These are phyloP conservation scores for Coracias cyanogaster DNA, from an alignment of 2,797 vertebrate species.

Conservation along the genomic window DNA sequence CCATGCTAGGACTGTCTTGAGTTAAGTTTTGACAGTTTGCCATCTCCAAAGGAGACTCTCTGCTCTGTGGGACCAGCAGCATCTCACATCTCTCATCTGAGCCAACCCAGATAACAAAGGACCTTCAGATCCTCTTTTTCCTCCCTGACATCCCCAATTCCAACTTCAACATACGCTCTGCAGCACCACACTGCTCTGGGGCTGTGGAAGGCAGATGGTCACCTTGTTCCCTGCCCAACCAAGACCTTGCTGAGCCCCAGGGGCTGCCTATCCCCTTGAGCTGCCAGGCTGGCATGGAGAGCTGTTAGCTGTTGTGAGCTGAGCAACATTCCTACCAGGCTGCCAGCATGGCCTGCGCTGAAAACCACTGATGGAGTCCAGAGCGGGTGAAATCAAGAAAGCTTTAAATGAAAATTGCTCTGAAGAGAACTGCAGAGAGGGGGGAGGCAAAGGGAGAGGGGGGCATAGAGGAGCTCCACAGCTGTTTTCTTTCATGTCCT, in stretches of 20 bases:
- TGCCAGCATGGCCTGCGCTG: background rate
- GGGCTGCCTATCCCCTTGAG: background rate
- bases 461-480: background rate
- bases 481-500: constrained; percentile 64
- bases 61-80: background rate
- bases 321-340: background rate
- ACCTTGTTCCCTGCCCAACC: background rate
- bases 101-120: too few species aligned
- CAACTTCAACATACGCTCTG: accelerated
- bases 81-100: background rate
- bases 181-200: background rate
- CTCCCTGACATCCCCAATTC: accelerated
- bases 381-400: constrained; percentile 2
- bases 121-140: background rate
- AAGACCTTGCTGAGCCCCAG: background rate
- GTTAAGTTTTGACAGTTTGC: background rate
- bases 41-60: background rate
- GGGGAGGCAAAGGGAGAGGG: background rate
- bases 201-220: background rate
- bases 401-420: constrained; percentile 9
- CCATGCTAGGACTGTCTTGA: background rate
- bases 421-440: background rate
- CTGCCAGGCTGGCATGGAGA: background rate
- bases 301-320: background rate
- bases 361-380: background rate